phyloP scores from a whole-genome alignment of 92 coral and sea anemone genomes.

The Pocillopora meandrina region DNA sequence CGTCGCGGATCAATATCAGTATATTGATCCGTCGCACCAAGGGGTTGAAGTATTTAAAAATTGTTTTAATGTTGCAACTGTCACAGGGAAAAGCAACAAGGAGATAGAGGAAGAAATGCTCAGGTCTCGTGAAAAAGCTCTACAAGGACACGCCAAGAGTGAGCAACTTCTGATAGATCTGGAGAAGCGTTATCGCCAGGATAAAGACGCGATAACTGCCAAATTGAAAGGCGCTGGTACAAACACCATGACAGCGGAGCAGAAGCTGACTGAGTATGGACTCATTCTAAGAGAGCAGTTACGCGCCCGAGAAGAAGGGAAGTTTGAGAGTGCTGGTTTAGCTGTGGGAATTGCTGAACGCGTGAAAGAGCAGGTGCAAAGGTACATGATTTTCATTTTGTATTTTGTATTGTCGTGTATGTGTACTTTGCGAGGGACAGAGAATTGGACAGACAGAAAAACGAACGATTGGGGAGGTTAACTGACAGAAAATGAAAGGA shows the following conservation, averaged over 20 bases:
- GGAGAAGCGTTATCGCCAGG: constrained; percentile 81
- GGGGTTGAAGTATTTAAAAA: too few relatives aligned
- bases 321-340: constrained; percentile 70
- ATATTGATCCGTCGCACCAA: too few relatives aligned
- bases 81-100: constrained; percentile 75
- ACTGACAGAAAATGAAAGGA: too few relatives aligned
- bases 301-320: constrained; percentile 76
- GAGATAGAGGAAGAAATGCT: constrained; percentile 77
- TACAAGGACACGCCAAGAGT: constrained; percentile 70
- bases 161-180: constrained; percentile 71
- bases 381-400: constrained; percentile 35
- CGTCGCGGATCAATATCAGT: too few relatives aligned
- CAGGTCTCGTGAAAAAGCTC: constrained; percentile 59
- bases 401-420: too few relatives aligned
- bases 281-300: constrained; percentile 76
- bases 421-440: too few relatives aligned
- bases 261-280: constrained; percentile 82
- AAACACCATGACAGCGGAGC: constrained; percentile 79
- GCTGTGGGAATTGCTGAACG: constrained; percentile 89
- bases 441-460: too few relatives aligned
- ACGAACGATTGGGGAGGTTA: too few relatives aligned
- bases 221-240: constrained; percentile 77
- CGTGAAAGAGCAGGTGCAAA: constrained; percentile 54
- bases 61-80: background rate
- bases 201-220: constrained; percentile 69